A percentile compares a stretch with the other conserved stretches of the same genome.
phyloP scores from a whole-genome alignment of 1,140 invertebrate species.

The Carcinoscorpius rotundicauda region DNA sequence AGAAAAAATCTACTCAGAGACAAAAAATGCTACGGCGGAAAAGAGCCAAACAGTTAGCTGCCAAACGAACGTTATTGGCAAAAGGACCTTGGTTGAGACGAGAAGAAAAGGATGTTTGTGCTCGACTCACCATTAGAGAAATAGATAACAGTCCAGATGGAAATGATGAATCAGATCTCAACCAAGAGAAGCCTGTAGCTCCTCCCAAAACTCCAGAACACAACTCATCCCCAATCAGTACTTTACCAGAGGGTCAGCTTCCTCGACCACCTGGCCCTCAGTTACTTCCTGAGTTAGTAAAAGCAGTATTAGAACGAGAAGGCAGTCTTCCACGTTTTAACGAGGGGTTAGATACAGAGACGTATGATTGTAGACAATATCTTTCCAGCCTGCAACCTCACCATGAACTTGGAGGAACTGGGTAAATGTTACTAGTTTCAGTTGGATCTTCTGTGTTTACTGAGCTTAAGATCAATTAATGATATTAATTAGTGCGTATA shows the following conservation, averaged over 20 bases:
- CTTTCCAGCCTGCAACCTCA: conserved; percentile 25
- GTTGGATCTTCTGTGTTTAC: no score
- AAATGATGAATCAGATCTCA: no score
- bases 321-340: conserved; percentile 5
- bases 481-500: no score
- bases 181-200: no score
- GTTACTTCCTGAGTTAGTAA: conserved; percentile 16
- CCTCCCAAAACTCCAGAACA: no score
- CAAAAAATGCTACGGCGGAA: conserved; percentile 35
- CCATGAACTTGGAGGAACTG: conserved; percentile 18
- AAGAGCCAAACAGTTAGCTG: conserved; percentile 21
- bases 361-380: conserved; percentile 29
- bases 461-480: no score
- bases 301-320: conserved; percentile 19
- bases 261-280: conserved; percentile 9
- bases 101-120: no score
- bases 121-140: no score
- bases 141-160: no score
- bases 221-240: no score
- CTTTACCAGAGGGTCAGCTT: neutral
- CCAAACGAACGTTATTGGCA: neutral
- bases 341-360: conserved; percentile 25
- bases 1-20: conserved; percentile 17
- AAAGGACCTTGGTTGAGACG: no score
- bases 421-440: conserved; percentile 11